Evolutionary conservation across 2,888 invertebrate species (phyloP).

Genomic region (Macaria notata): DNA sequence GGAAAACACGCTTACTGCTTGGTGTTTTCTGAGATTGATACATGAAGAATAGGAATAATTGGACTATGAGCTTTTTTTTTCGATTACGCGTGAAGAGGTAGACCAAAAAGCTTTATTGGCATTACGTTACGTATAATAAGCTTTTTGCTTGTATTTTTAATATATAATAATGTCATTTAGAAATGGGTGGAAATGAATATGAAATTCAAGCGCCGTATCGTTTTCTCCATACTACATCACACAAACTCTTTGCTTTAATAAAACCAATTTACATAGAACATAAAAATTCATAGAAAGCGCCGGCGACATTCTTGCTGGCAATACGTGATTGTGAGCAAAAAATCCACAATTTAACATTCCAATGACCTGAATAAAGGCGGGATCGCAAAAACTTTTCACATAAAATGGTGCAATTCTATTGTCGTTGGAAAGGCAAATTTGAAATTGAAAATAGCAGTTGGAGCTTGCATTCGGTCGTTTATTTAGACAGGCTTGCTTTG

Average conservation of each 20-base stretch:
- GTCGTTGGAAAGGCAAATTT: conserved; percentile 67
- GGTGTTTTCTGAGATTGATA: too few species aligned
- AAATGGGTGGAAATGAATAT: too few species aligned
- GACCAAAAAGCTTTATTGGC: too few species aligned
- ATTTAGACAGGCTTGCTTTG: conserved; percentile 59
- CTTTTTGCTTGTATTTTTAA: too few species aligned
- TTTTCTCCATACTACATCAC: not conserved
- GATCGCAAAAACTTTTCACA: conserved; percentile 57
- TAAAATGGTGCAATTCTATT: conserved; percentile 64
- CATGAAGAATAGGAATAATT: too few species aligned
- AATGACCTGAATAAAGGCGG: conserved; percentile 52
- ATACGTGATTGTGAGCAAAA: conserved; percentile 34
- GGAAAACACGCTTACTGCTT: not conserved
- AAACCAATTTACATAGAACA: conserved; percentile 20
- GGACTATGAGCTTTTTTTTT: too few species aligned
- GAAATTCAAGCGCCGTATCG: too few species aligned
- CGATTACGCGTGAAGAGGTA: too few species aligned
- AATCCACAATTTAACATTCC: conserved; percentile 45
- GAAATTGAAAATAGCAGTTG: conserved; percentile 73
- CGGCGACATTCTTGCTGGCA: conserved; percentile 28
- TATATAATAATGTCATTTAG: too few species aligned
- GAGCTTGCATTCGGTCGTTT: conserved; percentile 50
- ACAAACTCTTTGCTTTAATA: conserved; percentile 7
- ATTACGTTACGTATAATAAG: too few species aligned
- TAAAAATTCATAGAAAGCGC: conserved; percentile 20